Percentiles rank a stretch among this genome's conserved stretches.
These are phyloP conservation scores for Amphimallon solstitiale DNA, from an alignment of 2,888 invertebrate species.

Conservation along the genomic window DNA sequence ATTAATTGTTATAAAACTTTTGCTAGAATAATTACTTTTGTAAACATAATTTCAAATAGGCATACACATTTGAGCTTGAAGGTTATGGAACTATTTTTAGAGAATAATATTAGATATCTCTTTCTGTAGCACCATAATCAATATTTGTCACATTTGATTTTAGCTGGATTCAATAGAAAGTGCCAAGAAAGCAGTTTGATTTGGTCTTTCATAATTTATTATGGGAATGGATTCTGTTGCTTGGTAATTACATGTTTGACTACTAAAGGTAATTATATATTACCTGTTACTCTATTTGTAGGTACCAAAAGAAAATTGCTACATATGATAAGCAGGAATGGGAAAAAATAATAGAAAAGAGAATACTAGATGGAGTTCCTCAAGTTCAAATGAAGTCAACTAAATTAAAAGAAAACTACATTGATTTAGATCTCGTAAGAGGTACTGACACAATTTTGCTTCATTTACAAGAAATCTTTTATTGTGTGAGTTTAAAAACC, in stretches of 20 bases:
- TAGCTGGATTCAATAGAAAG: neutral
- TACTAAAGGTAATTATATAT: neutral
- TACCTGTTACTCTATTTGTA: conserved; percentile 59
- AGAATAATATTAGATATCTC: neutral
- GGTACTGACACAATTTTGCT: conserved; percentile 67
- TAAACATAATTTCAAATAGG: neutral
- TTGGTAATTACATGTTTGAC: conserved; percentile 49
- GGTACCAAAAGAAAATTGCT: conserved; percentile 96
- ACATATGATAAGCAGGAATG: conserved; percentile 97
- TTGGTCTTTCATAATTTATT: neutral
- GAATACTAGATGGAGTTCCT: conserved; percentile 85
- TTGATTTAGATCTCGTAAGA: conserved; percentile 95
- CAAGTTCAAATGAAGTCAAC: conserved; percentile 80
- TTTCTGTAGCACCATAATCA: neutral
- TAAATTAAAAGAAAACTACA: conserved; percentile 77
- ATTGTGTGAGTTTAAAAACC: neutral
- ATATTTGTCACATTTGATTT: conserved; percentile 10
- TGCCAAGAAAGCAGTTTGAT: neutral
- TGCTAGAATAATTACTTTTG: conserved; percentile 1
- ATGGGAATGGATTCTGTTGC: conserved; percentile 56
- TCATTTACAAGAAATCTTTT: neutral
- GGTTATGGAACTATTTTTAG: conserved; percentile 36
- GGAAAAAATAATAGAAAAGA: conserved; percentile 95
- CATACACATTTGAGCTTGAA: conserved; percentile 5
- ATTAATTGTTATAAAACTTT: conserved; percentile 1